phyloP scores from a whole-genome alignment of 2,113 vertebrate species.

The Corvus cornix region DNA sequence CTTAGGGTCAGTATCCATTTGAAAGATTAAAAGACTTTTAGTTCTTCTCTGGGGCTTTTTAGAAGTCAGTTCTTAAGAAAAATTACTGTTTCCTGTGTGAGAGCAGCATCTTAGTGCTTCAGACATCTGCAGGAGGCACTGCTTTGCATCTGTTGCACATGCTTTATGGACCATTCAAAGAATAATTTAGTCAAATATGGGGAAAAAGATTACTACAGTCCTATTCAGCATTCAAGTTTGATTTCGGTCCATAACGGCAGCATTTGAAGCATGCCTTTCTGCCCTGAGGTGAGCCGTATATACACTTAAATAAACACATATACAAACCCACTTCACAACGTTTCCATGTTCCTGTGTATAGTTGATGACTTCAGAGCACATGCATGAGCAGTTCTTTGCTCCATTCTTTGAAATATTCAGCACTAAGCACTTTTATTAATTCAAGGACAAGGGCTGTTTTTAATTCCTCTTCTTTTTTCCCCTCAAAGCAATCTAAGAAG shows the following conservation, averaged over 20 bases:
- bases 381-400: background rate
- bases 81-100: background rate
- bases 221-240: background rate
- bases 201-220: background rate
- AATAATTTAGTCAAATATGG: background rate
- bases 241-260: background rate
- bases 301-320: background rate
- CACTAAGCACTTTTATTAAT: background rate
- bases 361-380: background rate
- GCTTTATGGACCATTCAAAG: background rate
- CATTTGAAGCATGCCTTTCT: background rate
- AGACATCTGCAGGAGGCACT: background rate
- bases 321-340: background rate
- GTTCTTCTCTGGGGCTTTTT: background rate
- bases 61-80: background rate
- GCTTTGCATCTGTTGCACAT: background rate
- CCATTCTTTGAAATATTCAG: background rate
- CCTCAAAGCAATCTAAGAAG: background rate
- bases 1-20: background rate
- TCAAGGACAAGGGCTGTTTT: background rate
- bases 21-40: background rate
- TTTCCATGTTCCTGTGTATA: background rate
- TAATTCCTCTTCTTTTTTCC: background rate
- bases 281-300: background rate
- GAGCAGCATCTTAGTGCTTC: background rate